These are phyloP conservation scores for Conistra vaccinii DNA, from an alignment of 2,888 invertebrate genomes.

Conservation along the genomic window DNA sequence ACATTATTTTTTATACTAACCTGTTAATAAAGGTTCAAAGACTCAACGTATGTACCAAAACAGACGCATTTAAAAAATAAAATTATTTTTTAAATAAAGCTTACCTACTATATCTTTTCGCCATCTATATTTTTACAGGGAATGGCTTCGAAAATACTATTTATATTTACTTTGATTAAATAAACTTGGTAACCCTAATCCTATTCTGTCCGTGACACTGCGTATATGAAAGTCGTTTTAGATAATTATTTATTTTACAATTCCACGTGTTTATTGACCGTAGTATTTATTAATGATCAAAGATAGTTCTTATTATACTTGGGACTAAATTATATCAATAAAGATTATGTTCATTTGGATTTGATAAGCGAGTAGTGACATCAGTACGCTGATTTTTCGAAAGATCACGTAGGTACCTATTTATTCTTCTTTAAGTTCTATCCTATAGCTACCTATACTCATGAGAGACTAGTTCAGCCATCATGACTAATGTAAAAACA, in stretches of 20 bases:
- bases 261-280: background rate
- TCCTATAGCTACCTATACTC: constrained; percentile 4
- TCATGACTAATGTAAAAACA: constrained; percentile 25
- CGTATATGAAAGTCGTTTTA: background rate
- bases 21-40: too few species aligned
- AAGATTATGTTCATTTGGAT: background rate
- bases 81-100: too few species aligned
- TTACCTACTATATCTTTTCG: too few species aligned
- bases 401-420: background rate
- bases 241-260: constrained; percentile 5
- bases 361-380: background rate
- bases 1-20: too few species aligned
- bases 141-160: too few species aligned
- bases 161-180: too few species aligned
- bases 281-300: constrained; percentile 4
- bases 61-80: too few species aligned
- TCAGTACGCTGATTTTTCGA: background rate
- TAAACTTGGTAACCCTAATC: background rate
- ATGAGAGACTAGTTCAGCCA: constrained; percentile 3
- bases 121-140: too few species aligned
- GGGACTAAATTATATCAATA: background rate
- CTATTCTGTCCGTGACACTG: constrained; percentile 4
- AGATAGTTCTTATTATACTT: background rate
- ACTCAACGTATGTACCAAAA: too few species aligned
- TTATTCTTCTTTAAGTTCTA: background rate